Evolutionary conservation across 1,140 invertebrate genomes (phyloP), one percentile per base, ranked within the genome.

Genomic region (Diorhabda elongata): DNA sequence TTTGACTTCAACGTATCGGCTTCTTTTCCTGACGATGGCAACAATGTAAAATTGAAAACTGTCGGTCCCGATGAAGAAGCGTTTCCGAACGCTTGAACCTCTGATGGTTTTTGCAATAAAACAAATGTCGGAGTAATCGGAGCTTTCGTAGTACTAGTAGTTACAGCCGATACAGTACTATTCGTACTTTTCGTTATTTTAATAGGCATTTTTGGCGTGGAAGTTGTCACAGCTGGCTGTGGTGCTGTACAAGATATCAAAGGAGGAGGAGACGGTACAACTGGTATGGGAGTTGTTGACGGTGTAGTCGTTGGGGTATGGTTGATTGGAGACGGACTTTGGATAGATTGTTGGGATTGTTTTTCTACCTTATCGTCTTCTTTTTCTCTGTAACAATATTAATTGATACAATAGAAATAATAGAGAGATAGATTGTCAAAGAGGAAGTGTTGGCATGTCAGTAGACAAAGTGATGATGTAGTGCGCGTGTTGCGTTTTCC

Each of bases 371-470:
- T 60, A 42, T 66, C 58, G 44, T 59, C 59, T 82, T 82, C 69
- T 81, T 89, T 82, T 77, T 66, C 57, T 45, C 57, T 52, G 11
- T 52, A 42, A 63, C 8, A 26, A 26, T 26, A 26, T 26, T 26
- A 26, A 26, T 26, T 26, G 26, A 26, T 26, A 26, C 26, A 26
- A 26, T 26, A 26, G 26, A 26, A 26, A 26, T 26, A 26, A 26
- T 26, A 26, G 26, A 26, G 26, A 1, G 26, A 26, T 26, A 26
- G 26, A 26, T 26, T 26, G 26, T 2, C 26, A 26, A 26, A 26
- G 26, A 26, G 26, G 1, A 26, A 26, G 26, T 26, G 26, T 26
- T 26, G 26, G 26, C 26, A 1, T 26, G 26, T 26, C 26, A 26
- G 26, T 26, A 26, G 26, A 26, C 26, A 26, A 26, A 26, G 26